Conservation (phyloP, 64 coral and sea anemone species). For the Orbicella faveolata region DNA sequence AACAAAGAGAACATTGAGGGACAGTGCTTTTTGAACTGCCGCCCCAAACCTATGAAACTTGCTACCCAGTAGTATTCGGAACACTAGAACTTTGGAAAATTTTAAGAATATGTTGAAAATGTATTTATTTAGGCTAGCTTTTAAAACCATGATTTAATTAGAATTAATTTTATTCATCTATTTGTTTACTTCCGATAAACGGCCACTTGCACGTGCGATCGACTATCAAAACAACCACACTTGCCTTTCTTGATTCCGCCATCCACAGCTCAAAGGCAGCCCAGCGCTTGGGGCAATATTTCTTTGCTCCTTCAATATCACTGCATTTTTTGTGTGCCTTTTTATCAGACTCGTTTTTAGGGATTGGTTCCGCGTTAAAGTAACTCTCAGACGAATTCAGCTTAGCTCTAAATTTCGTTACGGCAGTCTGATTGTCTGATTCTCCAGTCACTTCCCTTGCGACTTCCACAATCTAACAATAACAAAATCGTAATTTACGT, state of each 20-base stretch:
- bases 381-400: constrained; percentile 70
- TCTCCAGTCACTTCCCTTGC: constrained; percentile 34
- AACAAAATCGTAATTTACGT: not conserved
- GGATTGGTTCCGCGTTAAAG: constrained; percentile 57
- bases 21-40: no score
- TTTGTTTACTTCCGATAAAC: no score
- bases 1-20: no score
- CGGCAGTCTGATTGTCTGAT: constrained; percentile 20
- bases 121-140: no score
- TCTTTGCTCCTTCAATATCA: constrained; percentile 60
- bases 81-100: no score
- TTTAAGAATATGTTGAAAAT: no score
- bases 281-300: constrained; percentile 77
- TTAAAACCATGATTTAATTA: no score
- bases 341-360: constrained; percentile 71
- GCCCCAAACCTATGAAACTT: no score
- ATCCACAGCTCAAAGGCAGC: constrained; percentile 76
- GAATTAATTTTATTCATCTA: no score
- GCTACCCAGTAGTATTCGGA: no score
- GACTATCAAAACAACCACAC: not conserved
- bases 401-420: constrained; percentile 28
- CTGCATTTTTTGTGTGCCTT: constrained; percentile 56
- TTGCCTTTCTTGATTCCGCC: constrained; percentile 74
- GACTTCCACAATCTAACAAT: constrained; percentile 33
- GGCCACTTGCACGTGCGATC: no score